A percentile compares a stretch with the other conserved stretches of the same genome.
These are phyloP conservation scores for Drosophila basisetae DNA, from an alignment of 2,888 invertebrate species.

Conservation along the genomic window DNA sequence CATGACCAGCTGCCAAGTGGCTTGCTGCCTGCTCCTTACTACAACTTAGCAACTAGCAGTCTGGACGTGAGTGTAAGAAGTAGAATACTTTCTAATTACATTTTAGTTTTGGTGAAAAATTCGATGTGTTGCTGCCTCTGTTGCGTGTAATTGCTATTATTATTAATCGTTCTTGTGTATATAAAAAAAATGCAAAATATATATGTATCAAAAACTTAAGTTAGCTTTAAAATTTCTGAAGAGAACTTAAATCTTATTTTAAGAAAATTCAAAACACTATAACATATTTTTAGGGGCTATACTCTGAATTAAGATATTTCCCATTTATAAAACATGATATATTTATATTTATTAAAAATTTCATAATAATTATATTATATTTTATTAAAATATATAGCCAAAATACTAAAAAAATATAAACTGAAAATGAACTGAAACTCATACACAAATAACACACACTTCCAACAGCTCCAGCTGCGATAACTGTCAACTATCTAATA, in stretches of 20 bases:
- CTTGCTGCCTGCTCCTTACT: neutral
- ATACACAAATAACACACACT: neutral
- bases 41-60: conserved; percentile 6
- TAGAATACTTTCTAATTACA: conserved; percentile 51
- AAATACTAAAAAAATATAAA: too few species aligned
- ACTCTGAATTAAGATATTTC: neutral
- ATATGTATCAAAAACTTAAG: neutral
- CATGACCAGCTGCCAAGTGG: conserved; percentile 29
- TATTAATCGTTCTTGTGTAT: conserved; percentile 17
- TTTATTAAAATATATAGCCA: too few species aligned
- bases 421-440: neutral
- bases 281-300: neutral
- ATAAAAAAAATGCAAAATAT: neutral
- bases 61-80: conserved; percentile 39
- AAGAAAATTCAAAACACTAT: neutral
- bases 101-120: conserved; percentile 41
- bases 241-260: neutral
- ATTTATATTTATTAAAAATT: neutral
- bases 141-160: conserved; percentile 45
- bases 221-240: neutral
- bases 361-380: neutral
- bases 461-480: conserved; percentile 1
- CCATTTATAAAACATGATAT: neutral
- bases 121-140: conserved; percentile 21
- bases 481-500: neutral